These are phyloP conservation scores for Egretta garzetta DNA, from an alignment of 2,113 vertebrate species.

Conservation along the genomic window DNA sequence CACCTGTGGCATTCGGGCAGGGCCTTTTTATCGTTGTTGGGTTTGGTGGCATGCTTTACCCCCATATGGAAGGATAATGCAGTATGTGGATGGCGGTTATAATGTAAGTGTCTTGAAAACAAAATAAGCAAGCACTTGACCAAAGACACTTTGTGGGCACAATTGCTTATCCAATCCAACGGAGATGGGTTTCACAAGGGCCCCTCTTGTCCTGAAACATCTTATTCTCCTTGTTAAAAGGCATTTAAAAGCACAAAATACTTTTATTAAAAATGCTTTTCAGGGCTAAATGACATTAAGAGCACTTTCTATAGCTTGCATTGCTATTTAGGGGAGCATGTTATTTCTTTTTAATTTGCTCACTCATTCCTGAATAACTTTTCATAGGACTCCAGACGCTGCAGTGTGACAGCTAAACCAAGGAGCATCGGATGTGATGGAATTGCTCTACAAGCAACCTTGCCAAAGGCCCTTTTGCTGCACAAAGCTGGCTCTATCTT, in stretches of 20 bases:
- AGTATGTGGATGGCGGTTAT: not conserved
- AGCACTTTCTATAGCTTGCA: constrained; percentile 65
- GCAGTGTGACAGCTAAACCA: constrained; percentile 89
- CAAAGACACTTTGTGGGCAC: not conserved
- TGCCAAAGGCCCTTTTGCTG: constrained; percentile 93
- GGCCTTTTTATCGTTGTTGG: not conserved
- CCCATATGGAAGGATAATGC: not conserved
- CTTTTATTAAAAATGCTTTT: constrained; percentile 74
- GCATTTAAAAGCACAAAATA: constrained; percentile 65
- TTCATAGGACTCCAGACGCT: constrained; percentile 86
- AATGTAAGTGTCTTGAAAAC: constrained; percentile 3
- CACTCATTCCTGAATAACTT: constrained; percentile 86
- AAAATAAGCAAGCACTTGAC: constrained; percentile 13
- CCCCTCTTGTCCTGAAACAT: constrained; percentile 7
- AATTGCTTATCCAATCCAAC: not conserved
- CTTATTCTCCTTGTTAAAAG: constrained; percentile 55
- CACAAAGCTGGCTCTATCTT: constrained; percentile 90
- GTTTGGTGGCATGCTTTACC: not conserved
- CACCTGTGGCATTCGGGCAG: not conserved
- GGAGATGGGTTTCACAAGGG: constrained; percentile 5
- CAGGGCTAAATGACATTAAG: constrained; percentile 81
- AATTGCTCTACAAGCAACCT: constrained; percentile 98
- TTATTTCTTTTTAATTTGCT: constrained; percentile 86
- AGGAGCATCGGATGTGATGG: constrained; percentile 83
- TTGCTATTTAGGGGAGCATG: constrained; percentile 80